These are phyloP conservation scores for Ophion slaviceki DNA, from an alignment of 2,888 invertebrate species.

Conservation along the genomic window DNA sequence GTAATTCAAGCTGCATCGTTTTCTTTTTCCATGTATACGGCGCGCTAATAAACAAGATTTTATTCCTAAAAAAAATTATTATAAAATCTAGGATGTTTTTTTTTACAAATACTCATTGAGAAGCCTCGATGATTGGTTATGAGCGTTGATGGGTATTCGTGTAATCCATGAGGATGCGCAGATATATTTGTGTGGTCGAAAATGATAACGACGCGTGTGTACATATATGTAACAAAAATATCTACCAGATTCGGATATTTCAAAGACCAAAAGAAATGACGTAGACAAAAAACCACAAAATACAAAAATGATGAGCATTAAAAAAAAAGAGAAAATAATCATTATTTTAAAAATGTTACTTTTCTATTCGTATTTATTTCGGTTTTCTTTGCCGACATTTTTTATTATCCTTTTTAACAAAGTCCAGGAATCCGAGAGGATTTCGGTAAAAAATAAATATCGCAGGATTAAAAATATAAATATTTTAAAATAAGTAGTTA, in stretches of 20 bases:
- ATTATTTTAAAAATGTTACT: not conserved
- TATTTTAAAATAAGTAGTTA: not conserved
- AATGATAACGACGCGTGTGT: not conserved
- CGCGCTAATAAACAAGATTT: not conserved
- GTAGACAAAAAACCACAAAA: not conserved
- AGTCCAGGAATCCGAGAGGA: no score
- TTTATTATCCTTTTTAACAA: no score
- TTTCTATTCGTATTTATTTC: not conserved
- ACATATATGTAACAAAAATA: no score
- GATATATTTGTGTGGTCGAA: constrained; percentile 7
- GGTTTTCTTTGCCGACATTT: no score
- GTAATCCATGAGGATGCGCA: not conserved
- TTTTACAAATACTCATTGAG: not conserved
- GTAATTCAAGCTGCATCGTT: not conserved
- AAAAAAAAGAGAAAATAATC: not conserved
- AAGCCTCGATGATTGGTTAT: constrained; percentile 8
- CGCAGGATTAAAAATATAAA: not conserved
- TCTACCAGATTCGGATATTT: not conserved
- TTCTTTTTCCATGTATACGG: not conserved
- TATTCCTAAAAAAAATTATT: not conserved
- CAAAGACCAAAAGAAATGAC: no score
- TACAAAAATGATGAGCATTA: not conserved
- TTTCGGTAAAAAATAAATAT: no score
- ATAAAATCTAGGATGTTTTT: not conserved
- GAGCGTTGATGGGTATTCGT: not conserved